Evolutionary conservation across 30 jellyfish, hydroid and myxozoan species (phyloP).

Genomic region (Catostylus mosaicus): DNA sequence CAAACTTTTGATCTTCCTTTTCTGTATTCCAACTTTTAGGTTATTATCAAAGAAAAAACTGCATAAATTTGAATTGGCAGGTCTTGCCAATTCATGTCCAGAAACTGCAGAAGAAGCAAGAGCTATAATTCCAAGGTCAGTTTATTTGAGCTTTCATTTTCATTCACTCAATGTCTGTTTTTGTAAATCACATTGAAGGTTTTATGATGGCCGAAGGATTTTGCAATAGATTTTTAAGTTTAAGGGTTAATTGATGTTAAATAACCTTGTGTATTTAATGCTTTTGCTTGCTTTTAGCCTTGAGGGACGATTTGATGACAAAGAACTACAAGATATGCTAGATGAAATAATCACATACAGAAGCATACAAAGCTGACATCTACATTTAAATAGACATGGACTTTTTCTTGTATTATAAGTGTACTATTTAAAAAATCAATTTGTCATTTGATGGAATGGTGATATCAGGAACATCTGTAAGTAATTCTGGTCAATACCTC

Average conservation of each 20-base stretch:
- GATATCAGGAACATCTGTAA: too few relatives aligned
- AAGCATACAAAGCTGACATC: conserved; percentile 71
- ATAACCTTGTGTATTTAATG: neutral
- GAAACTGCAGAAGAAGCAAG: conserved; percentile 99
- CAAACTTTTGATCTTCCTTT: too few relatives aligned
- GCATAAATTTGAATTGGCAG: conserved; percentile 91
- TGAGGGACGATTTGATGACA: conserved; percentile 96
- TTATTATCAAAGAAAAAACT: conserved; percentile 89
- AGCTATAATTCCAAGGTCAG: conserved; percentile 90
- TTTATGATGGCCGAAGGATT: too few relatives aligned
- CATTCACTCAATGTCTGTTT: neutral
- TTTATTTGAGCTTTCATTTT: too few relatives aligned
- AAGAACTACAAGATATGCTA: conserved; percentile 92
- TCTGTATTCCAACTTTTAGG: conserved; percentile 25
- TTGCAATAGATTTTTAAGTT: too few relatives aligned
- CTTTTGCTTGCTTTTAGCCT: conserved; percentile 46
- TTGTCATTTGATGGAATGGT: too few relatives aligned
- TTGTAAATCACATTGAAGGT: too few relatives aligned
- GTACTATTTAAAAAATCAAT: too few relatives aligned
- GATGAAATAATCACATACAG: conserved; percentile 95
- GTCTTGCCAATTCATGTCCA: conserved; percentile 97
- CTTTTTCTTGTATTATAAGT: too few relatives aligned
- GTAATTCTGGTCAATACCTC: too few relatives aligned
- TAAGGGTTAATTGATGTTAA: too few relatives aligned
- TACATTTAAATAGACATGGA: neutral